These are phyloP conservation scores for Cephus spinipes DNA, from an alignment of 2,888 invertebrate species.

Conservation along the genomic window DNA sequence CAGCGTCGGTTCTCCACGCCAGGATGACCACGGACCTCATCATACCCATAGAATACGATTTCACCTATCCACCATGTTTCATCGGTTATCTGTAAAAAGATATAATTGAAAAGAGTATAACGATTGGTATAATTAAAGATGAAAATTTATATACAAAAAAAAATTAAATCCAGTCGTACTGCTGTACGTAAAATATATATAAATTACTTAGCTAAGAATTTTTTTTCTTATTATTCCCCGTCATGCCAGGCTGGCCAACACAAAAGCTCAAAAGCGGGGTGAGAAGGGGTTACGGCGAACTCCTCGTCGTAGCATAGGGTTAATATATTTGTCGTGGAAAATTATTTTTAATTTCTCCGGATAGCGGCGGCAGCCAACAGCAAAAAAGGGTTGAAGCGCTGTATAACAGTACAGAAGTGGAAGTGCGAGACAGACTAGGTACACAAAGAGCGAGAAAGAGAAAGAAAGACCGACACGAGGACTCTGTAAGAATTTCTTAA, in stretches of 20 bases:
- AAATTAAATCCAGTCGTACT: background rate
- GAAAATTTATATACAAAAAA: background rate
- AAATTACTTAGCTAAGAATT: background rate
- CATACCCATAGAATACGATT: slow-evolving; percentile 1
- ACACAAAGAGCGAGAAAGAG: slow-evolving; percentile 4
- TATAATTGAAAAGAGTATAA: background rate
- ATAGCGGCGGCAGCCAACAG: background rate
- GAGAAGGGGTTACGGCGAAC: background rate
- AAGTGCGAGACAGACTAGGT: slow-evolving; percentile 12
- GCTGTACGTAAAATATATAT: background rate
- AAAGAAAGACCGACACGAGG: slow-evolving; percentile 36
- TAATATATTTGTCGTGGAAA: slow-evolving; percentile 60
- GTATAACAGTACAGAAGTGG: slow-evolving; percentile 13
- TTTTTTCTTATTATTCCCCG: background rate
- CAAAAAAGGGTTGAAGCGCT: background rate
- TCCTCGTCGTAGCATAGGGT: slow-evolving; percentile 27
- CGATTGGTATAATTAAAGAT: background rate
- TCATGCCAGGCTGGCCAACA: background rate
- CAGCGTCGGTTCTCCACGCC: slow-evolving; percentile 22
- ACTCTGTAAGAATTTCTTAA: slow-evolving; percentile 62
- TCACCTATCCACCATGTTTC: background rate
- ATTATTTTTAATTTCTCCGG: slow-evolving; percentile 61
- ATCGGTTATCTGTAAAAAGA: background rate
- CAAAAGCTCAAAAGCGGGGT: background rate
- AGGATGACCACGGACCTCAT: slow-evolving; percentile 20